phyloP scores from a whole-genome alignment of 1,140 invertebrate species.

The Caenorhabditis briggsae region DNA sequence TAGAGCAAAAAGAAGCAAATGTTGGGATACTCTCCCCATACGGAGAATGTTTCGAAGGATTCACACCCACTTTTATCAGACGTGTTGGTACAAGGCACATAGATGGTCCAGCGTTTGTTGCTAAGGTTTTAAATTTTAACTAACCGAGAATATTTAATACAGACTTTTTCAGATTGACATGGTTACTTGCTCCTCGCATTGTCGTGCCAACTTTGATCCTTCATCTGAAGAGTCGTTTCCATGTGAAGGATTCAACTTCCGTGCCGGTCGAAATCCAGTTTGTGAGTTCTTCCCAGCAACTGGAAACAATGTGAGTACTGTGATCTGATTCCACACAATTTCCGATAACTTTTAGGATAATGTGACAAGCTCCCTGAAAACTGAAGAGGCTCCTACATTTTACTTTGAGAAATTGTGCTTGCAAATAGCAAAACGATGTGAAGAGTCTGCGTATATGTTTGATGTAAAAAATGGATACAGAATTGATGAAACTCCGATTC shows the following conservation, averaged over 20 bases:
- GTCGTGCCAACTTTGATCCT: conserved; percentile 55
- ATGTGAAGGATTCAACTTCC: conserved; percentile 61
- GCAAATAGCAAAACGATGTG: conserved; percentile 53
- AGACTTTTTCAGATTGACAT: conserved; percentile 58
- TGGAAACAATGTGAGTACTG: not conserved
- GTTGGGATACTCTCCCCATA: not conserved
- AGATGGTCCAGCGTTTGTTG: conserved; percentile 31
- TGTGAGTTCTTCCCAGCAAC: conserved; percentile 58
- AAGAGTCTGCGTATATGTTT: conserved; percentile 54
- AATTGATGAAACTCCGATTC: conserved; percentile 30
- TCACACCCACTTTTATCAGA: conserved; percentile 7
- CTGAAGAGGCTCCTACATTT: conserved; percentile 33
- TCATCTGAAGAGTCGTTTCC: conserved; percentile 53
- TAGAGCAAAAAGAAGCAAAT: conserved; percentile 9
- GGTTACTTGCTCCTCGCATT: conserved; percentile 52
- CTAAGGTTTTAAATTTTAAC: not conserved
- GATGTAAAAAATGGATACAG: conserved; percentile 45
- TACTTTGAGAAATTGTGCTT: conserved; percentile 60
- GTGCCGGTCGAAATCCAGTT: conserved; percentile 25
- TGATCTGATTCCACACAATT: not conserved
- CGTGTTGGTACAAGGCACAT: conserved; percentile 26
- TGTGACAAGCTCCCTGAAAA: not conserved
- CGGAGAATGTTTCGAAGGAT: conserved; percentile 39
- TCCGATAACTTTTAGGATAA: not conserved
- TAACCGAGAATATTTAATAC: not conserved